Evolutionary conservation across 2,888 invertebrate species (phyloP).

Genomic region (Ctena decussata): DNA sequence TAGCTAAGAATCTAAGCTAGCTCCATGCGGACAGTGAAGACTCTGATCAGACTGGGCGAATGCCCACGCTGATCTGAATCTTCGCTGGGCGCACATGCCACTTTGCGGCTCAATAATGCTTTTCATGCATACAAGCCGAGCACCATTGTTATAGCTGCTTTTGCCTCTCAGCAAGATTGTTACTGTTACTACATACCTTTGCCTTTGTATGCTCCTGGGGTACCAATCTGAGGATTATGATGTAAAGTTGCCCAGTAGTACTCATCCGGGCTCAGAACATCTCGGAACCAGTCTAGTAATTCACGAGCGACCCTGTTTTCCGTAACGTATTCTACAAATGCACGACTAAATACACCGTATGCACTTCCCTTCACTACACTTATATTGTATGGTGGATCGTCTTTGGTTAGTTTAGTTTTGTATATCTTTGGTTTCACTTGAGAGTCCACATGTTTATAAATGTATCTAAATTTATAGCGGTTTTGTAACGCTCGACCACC

Average conservation of each 20-base stretch:
- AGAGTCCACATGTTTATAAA: slow-evolving; percentile 60
- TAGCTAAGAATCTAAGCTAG: no score
- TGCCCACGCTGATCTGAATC: no score
- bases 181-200: no score
- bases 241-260: slow-evolving; percentile 86
- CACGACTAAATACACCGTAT: slow-evolving; percentile 84
- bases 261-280: slow-evolving; percentile 85
- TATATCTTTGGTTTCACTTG: slow-evolving; percentile 34
- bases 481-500: slow-evolving; percentile 67
- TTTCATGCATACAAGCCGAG: no score
- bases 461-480: slow-evolving; percentile 60
- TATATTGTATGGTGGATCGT: slow-evolving; percentile 69
- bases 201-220: slow-evolving; percentile 85
- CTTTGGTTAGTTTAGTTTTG: slow-evolving; percentile 49
- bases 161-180: no score
- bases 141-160: no score
- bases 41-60: no score
- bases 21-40: no score
- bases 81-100: no score
- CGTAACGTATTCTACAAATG: slow-evolving; percentile 83
- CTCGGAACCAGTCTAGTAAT: slow-evolving; percentile 82
- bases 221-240: slow-evolving; percentile 80
- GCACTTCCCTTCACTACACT: slow-evolving; percentile 84
- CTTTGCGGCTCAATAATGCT: no score
- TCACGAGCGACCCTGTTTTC: slow-evolving; percentile 76